These are phyloP conservation scores for Sycobia sp. DNA, from an alignment of 1,140 invertebrate species.

Conservation along the genomic window DNA sequence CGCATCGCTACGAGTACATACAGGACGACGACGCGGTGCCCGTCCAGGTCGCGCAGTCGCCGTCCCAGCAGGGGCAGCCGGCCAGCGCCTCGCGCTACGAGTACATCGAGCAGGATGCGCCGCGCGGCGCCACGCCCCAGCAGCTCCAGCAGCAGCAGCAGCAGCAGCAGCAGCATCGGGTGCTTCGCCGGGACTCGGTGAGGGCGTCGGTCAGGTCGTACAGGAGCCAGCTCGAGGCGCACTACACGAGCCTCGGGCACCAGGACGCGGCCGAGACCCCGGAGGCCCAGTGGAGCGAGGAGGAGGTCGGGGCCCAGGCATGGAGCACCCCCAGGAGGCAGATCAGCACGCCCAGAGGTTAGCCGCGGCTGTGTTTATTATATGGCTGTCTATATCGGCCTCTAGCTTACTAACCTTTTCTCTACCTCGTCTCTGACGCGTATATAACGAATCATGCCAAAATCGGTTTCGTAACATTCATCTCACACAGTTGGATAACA, in stretches of 20 bases:
- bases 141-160: conserved; percentile 35
- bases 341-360: conserved; percentile 47
- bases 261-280: conserved; percentile 42
- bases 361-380: no score
- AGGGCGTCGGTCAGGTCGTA: background rate
- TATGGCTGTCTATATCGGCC: no score
- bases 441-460: no score
- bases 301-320: background rate
- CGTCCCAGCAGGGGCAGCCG: background rate
- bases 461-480: no score
- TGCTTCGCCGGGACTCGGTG: conserved; percentile 26
- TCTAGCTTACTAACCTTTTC: no score
- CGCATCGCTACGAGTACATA: conserved; percentile 55
- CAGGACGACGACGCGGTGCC: conserved; percentile 34
- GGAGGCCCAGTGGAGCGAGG: conserved; percentile 40
- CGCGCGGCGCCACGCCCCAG: conserved; percentile 38
- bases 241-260: conserved; percentile 36
- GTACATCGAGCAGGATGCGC: conserved; percentile 44
- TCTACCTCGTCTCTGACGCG: no score
- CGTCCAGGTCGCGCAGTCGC: background rate
- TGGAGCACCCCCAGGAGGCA: conserved; percentile 29
- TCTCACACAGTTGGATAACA: no score
- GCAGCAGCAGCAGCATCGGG: conserved; percentile 38
- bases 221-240: background rate
- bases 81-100: conserved; percentile 39